These are phyloP conservation scores for Echinometra lucunter DNA, from an alignment of 53 echinoderm and acorn worm genomes.

Conservation along the genomic window DNA sequence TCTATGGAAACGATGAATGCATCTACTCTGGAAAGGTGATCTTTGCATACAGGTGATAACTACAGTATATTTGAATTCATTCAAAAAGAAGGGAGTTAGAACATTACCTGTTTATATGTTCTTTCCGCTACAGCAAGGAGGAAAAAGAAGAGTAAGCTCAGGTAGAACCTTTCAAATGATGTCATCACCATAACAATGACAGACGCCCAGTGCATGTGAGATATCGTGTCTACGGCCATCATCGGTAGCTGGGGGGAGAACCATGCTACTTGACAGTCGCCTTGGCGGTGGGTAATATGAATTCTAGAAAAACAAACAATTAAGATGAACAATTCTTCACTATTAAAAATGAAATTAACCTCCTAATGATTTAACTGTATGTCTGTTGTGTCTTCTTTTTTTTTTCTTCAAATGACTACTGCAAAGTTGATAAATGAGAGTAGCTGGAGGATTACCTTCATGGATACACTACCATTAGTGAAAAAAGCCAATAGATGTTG, in stretches of 20 bases:
- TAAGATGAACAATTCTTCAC: no score
- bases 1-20: no score
- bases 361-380: not conserved
- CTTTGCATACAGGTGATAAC: not conserved
- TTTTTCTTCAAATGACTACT: no score
- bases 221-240: constrained; percentile 67
- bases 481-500: no score
- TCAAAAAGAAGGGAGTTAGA: not conserved
- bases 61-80: not conserved
- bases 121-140: constrained; percentile 92
- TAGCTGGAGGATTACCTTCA: no score
- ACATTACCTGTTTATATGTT: constrained; percentile 91
- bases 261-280: constrained; percentile 67
- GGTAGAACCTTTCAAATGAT: constrained; percentile 76
- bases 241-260: constrained; percentile 68
- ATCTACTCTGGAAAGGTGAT: not conserved
- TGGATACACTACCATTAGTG: no score
- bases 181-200: constrained; percentile 67
- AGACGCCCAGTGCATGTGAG: constrained; percentile 67
- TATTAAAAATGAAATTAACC: no score
- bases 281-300: constrained; percentile 46
- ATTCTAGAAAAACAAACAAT: constrained; percentile 54
- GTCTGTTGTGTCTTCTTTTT: not conserved
- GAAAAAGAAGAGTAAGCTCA: constrained; percentile 91
- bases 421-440: no score